Percentiles rank a stretch among this genome's conserved stretches.
Conservation (phyloP, 2,888 invertebrate genomes). For the Agrotis exclamationis region DNA sequence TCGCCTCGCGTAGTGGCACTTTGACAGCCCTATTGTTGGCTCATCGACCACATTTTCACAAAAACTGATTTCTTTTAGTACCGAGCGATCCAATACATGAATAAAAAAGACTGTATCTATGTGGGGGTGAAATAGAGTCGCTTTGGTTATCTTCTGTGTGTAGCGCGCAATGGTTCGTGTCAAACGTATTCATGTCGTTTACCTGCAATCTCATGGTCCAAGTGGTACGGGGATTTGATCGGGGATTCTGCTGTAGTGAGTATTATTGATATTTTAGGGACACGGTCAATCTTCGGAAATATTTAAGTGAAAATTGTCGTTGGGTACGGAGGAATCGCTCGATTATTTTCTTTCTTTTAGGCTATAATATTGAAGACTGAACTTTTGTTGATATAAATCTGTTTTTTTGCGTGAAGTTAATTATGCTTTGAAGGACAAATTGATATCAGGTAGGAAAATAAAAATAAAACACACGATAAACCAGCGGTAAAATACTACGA, state of each 20-base stretch:
- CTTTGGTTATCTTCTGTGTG: constrained; percentile 26
- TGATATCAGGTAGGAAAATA: too few relatives aligned
- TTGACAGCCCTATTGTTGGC: constrained; percentile 26
- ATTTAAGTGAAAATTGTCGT: constrained; percentile 34
- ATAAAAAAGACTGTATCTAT: constrained; percentile 29
- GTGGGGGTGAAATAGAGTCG: constrained; percentile 49
- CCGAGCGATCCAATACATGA: constrained; percentile 6
- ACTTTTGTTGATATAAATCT: background rate
- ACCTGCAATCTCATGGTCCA: constrained; percentile 36
- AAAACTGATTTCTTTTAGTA: constrained; percentile 2
- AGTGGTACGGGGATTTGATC: constrained; percentile 39
- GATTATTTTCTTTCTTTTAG: constrained; percentile 9
- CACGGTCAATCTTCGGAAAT: constrained; percentile 38
- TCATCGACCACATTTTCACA: constrained; percentile 14
- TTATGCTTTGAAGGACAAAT: too few relatives aligned
- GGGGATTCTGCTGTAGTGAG: constrained; percentile 31
- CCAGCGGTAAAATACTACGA: too few relatives aligned
- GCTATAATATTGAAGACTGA: background rate
- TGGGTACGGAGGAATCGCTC: background rate
- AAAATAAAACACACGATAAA: too few relatives aligned
- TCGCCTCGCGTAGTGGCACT: constrained; percentile 3
- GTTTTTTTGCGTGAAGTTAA: too few relatives aligned
- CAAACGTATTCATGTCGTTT: constrained; percentile 52
- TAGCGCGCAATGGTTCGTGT: constrained; percentile 55
- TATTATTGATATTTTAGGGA: constrained; percentile 56